Evolutionary conservation across 2,113 vertebrate species (phyloP).

Genomic region (Petrocephalus zakoni): DNA sequence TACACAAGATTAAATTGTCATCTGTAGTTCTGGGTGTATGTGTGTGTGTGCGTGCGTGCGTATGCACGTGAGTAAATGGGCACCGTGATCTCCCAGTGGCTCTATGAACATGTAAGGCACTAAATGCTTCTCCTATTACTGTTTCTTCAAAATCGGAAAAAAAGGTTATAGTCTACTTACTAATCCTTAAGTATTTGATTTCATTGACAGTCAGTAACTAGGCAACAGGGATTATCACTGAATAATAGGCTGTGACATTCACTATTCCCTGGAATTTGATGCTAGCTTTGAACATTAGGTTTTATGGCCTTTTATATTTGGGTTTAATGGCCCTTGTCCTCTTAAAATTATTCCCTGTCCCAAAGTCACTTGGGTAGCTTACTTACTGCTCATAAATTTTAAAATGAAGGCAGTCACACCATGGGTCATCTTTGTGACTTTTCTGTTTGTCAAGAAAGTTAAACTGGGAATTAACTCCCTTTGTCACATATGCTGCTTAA

Average conservation of each 20-base stretch:
- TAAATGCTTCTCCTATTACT: constrained; percentile 28
- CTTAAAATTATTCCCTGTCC: constrained; percentile 24
- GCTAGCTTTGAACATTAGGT: constrained; percentile 34
- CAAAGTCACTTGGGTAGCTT: constrained; percentile 3
- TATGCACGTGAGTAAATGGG: constrained; percentile 27
- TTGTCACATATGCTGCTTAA: not conserved
- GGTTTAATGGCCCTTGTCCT: constrained; percentile 27
- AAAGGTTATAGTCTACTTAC: constrained; percentile 33
- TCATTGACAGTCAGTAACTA: constrained; percentile 35
- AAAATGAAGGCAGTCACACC: not conserved
- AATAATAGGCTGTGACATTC: constrained; percentile 29
- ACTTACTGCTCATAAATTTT: constrained; percentile 8
- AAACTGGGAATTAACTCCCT: not conserved
- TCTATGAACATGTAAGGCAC: constrained; percentile 25
- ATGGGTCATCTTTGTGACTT: not conserved
- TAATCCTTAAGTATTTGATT: constrained; percentile 41
- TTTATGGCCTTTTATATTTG: constrained; percentile 24
- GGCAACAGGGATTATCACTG: constrained; percentile 38
- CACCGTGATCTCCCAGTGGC: constrained; percentile 25
- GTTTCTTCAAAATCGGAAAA: constrained; percentile 25
- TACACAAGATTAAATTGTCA: constrained; percentile 51
- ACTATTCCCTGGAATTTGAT: constrained; percentile 29
- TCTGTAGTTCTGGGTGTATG: constrained; percentile 43
- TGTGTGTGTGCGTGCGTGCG: constrained; percentile 19
- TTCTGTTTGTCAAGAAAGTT: not conserved